These are phyloP conservation scores for Galagoides demidoff DNA, from an alignment of 2,797 vertebrate species.

Conservation along the genomic window DNA sequence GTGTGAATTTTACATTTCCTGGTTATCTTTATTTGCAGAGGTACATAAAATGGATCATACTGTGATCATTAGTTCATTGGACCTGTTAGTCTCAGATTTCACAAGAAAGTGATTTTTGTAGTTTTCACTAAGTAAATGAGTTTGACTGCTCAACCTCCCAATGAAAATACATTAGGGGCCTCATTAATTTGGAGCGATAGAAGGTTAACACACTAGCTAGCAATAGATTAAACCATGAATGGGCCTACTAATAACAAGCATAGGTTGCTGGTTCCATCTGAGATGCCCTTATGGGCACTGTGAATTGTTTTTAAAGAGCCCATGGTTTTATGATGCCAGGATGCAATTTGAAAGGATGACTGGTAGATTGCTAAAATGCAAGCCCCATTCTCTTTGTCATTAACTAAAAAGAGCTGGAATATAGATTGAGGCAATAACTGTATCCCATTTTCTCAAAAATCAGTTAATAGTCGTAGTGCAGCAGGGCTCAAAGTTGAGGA, in stretches of 20 bases:
- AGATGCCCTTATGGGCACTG: constrained; percentile 64
- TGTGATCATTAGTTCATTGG: constrained; percentile 88
- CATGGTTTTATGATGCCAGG: constrained; percentile 75
- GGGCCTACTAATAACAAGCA: constrained; percentile 81
- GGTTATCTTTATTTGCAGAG: constrained; percentile 86
- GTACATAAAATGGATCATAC: constrained; percentile 86
- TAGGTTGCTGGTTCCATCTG: constrained; percentile 80
- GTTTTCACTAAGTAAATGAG: constrained; percentile 88
- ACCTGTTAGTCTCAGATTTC: constrained; percentile 88
- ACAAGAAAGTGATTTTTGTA: constrained; percentile 89
- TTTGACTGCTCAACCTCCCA: constrained; percentile 89
- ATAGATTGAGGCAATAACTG: constrained; percentile 78
- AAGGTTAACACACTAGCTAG: constrained; percentile 83
- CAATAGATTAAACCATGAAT: constrained; percentile 85
- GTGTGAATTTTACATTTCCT: constrained; percentile 85
- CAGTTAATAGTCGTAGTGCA: constrained; percentile 76
- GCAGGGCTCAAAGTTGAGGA: constrained; percentile 40
- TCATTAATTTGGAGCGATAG: constrained; percentile 88
- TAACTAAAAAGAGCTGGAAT: constrained; percentile 84
- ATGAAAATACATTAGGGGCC: constrained; percentile 89
- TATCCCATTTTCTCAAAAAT: constrained; percentile 84
- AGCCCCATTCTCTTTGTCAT: constrained; percentile 81
- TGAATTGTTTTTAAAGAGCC: constrained; percentile 78
- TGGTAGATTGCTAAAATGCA: constrained; percentile 78
- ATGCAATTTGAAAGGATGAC: constrained; percentile 75